Evolutionary conservation across 2,113 vertebrate genomes (phyloP).

Genomic region (Oreocharis arfaki): DNA sequence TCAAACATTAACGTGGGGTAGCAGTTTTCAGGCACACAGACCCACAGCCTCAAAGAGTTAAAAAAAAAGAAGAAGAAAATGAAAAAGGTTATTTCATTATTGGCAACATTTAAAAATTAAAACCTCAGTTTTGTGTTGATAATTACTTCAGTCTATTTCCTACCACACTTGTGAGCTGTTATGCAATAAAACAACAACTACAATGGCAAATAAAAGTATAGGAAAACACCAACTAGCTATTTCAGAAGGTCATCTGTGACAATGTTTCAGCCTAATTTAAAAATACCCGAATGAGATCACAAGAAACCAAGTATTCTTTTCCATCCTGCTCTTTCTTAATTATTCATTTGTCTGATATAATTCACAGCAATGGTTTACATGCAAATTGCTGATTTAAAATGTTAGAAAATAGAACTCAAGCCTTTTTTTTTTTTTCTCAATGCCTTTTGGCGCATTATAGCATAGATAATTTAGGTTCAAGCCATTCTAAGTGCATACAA

Average conservation of each 20-base stretch:
- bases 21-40: background rate
- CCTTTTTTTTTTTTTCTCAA: slow-evolving; percentile 38
- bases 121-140: background rate
- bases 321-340: slow-evolving; percentile 2
- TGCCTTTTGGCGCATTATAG: background rate
- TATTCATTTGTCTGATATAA: slow-evolving; percentile 9
- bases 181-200: background rate
- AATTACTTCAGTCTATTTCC: background rate
- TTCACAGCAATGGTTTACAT: slow-evolving; percentile 13
- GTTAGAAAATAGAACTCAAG: slow-evolving; percentile 29
- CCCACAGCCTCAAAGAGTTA: background rate
- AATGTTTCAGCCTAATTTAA: slow-evolving; percentile 44
- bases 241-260: background rate
- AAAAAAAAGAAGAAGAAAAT: too few relatives aligned
- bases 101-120: background rate
- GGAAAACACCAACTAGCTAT: background rate
- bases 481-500: slow-evolving; percentile 18
- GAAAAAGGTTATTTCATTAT: background rate
- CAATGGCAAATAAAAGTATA: background rate
- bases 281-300: background rate
- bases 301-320: slow-evolving; percentile 41
- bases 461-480: slow-evolving; percentile 54
- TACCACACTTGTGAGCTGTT: background rate
- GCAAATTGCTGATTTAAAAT: slow-evolving; percentile 55
- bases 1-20: background rate